phyloP scores from a whole-genome alignment of 2,113 vertebrate genomes.

The Pitta sordida region DNA sequence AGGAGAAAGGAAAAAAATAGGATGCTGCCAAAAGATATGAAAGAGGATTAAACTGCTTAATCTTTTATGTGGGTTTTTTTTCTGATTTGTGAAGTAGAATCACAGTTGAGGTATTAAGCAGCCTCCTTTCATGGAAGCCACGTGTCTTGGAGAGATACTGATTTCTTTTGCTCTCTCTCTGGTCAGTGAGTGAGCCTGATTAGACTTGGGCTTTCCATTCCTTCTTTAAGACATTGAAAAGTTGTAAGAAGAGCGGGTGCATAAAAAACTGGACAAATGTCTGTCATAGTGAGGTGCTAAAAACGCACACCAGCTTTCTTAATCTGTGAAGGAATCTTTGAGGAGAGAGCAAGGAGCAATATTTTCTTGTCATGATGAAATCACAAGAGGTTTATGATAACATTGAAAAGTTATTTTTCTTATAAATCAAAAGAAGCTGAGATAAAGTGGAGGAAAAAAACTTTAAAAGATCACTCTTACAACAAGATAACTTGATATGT shows the following conservation, averaged over 20 bases:
- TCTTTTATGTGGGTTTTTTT: neutral
- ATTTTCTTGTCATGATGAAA: neutral
- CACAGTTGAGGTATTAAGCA: neutral
- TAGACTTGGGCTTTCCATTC: neutral
- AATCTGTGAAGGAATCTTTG: neutral
- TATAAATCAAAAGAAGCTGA: neutral
- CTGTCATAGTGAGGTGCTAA: neutral
- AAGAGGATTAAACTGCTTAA: neutral
- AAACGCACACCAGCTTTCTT: neutral
- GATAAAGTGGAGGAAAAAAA: neutral
- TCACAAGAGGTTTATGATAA: neutral
- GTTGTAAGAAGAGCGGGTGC: neutral
- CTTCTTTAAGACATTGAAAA: neutral
- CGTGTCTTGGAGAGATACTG: neutral
- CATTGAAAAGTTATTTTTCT: neutral
- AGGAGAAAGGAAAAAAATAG: fast-evolving
- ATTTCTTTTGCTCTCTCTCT: neutral
- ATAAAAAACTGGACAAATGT: neutral
- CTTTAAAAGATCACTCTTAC: neutral
- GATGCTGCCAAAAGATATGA: too few relatives aligned
- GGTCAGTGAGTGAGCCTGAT: neutral
- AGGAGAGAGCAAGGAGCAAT: neutral
- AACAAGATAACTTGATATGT: neutral
- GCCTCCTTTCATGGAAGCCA: neutral
- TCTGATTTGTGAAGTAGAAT: neutral